Percentiles rank a stretch among this genome's conserved stretches.
These are phyloP conservation scores for Odocoileus virginianus DNA, from an alignment of 2,113 vertebrate species.

Conservation along the genomic window DNA sequence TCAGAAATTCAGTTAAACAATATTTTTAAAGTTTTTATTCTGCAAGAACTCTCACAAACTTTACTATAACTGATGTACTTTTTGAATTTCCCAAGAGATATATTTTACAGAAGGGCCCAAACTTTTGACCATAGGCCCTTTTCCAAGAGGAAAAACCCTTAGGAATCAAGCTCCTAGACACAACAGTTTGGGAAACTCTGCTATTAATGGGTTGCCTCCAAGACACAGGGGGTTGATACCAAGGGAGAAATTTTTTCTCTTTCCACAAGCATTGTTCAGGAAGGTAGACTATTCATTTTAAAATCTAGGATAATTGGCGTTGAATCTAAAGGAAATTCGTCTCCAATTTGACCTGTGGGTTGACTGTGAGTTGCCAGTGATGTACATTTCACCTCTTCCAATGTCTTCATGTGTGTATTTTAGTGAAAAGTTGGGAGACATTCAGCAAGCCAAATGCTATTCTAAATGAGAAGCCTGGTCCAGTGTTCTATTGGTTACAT, in stretches of 20 bases:
- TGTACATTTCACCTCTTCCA: not conserved
- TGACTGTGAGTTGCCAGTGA: not conserved
- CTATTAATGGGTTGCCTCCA: not conserved
- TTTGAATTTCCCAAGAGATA: not conserved
- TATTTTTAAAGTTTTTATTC: not conserved
- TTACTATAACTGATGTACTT: not conserved
- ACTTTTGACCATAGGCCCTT: not conserved
- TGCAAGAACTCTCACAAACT: not conserved
- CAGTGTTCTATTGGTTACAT: not conserved
- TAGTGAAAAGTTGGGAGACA: not conserved
- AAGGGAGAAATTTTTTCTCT: not conserved
- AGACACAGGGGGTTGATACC: not conserved
- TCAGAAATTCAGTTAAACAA: not conserved
- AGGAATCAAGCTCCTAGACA: not conserved
- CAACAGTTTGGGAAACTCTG: not conserved
- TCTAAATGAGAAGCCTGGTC: not conserved
- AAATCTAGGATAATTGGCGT: conserved; percentile 12
- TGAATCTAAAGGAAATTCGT: conserved; percentile 5
- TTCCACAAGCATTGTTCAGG: not conserved
- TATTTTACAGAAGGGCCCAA: not conserved
- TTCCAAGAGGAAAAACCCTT: conserved; percentile 9
- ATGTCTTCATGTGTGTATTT: not conserved
- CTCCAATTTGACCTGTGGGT: not conserved
- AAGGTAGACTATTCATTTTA: not conserved
- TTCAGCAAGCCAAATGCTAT: not conserved